Percentiles rank a stretch among this genome's conserved stretches.
These are phyloP conservation scores for Drosophila subpulchrella DNA, from an alignment of 1,140 invertebrate genomes.

Conservation along the genomic window DNA sequence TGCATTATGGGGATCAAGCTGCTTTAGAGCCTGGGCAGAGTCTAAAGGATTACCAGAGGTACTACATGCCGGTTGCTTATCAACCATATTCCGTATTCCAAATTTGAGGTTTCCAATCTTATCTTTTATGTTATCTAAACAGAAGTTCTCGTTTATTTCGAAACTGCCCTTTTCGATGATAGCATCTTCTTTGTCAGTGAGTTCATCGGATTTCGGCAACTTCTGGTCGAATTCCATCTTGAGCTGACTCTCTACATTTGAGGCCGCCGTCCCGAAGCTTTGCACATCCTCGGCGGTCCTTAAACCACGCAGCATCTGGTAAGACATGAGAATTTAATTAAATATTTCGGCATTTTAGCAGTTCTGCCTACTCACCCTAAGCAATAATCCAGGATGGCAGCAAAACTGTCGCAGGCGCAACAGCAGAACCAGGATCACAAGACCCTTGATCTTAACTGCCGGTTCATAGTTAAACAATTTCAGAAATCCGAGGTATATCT, in stretches of 20 bases:
- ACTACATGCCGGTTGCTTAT: not conserved
- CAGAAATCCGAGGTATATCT: conserved; percentile 43
- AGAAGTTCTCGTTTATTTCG: not conserved
- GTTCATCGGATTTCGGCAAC: conserved; percentile 11
- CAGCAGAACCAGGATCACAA: conserved; percentile 49
- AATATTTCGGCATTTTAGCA: too few relatives aligned
- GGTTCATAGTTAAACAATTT: conserved; percentile 44
- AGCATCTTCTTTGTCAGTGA: not conserved
- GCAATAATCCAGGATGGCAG: conserved; percentile 54
- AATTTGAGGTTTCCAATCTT: not conserved
- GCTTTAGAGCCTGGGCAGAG: conserved; percentile 9
- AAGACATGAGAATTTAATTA: not conserved
- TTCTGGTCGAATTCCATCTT: conserved; percentile 21
- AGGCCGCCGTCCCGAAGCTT: not conserved
- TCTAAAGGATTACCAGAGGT: not conserved
- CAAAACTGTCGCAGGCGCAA: conserved; percentile 64
- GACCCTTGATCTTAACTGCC: conserved; percentile 24
- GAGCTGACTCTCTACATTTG: conserved; percentile 1
- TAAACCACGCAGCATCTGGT: conserved; percentile 27
- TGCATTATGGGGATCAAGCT: conserved; percentile 45
- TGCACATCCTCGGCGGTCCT: conserved; percentile 14
- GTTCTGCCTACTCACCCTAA: conserved; percentile 26
- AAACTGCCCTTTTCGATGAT: not conserved
- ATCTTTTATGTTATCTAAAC: not conserved
- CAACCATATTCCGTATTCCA: not conserved